Percentiles rank a stretch among this genome's conserved stretches.
Evolutionary conservation across 2,113 vertebrate genomes (phyloP).

Genomic region (Uria lomvia): DNA sequence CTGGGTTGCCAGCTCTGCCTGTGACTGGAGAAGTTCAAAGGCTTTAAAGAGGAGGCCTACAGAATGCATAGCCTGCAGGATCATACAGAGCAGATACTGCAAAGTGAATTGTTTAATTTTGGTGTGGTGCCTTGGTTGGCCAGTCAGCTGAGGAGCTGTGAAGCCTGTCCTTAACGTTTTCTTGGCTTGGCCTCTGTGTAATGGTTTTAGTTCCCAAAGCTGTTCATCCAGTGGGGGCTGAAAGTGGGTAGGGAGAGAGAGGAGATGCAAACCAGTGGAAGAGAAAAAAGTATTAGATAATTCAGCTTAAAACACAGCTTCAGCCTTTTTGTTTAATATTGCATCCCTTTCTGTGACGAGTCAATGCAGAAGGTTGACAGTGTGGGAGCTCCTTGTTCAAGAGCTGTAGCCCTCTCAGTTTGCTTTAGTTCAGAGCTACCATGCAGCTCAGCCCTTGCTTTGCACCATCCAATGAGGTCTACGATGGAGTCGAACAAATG

Average conservation of each 20-base stretch:
- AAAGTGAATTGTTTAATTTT: background rate
- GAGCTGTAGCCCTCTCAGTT: background rate
- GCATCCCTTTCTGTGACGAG: background rate
- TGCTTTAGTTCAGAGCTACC: background rate
- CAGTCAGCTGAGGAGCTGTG: background rate
- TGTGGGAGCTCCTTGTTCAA: background rate
- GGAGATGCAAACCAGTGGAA: background rate
- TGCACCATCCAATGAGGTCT: background rate
- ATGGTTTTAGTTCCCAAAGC: background rate
- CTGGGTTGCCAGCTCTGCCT: background rate
- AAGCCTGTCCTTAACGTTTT: background rate
- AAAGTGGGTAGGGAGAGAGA: background rate
- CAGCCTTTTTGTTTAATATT: background rate
- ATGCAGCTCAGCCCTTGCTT: background rate
- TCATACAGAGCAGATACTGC: background rate
- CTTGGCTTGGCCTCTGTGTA: background rate
- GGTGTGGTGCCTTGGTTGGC: background rate
- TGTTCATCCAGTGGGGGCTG: background rate
- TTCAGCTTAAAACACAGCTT: background rate
- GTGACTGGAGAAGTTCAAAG: background rate
- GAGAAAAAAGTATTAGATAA: background rate
- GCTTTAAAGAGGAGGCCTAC: background rate
- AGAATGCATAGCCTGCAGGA: background rate
- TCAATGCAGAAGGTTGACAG: rapidly evolving
- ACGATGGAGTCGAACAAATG: background rate